Base-by-base conservation (phyloP, 1,140 invertebrate species). In the Venturia canescens region DNA sequence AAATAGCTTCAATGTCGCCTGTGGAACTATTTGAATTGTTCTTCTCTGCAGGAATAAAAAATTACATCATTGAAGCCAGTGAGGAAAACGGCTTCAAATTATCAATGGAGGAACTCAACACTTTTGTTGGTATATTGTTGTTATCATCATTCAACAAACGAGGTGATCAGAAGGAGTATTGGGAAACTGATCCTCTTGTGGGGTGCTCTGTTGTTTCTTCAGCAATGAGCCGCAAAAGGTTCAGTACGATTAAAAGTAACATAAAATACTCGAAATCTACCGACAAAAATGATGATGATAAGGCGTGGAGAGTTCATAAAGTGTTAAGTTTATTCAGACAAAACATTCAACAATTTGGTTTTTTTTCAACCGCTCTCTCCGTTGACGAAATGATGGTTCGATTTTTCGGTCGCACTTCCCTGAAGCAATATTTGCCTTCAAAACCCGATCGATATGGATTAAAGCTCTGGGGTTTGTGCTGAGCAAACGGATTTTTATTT, bases 381-480 rank as follows among this genome's bases (percentile, higher is more conserved):
- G 27, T 79, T 9, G 91, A 93, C 82, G 91, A 92, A 84, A 84
- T 83, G 27, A 88, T 90, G 48, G 83, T 91, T 23, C 63, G 78
- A 70, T 92, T 88, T 82, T 88, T 87, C 83, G 90, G 91, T 13
- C 78, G 89, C 2, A 79, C 92, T 31, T 69, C 67, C 27, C 86
- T 90, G 69, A 88, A 89, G 78, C 90, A 91, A 80, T 92, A 89
- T 82, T 86, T 90, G 13, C 86, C 87, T 29, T 83, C 76, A 29
- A 92, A 92, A 79, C 83, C 86, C 29, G 83, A 89, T 57, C 74
- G 85, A 74, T 92, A 89, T 85, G 90, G 90, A 21, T 85, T 89
- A 23, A 91, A 91, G 85, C 69, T 89, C 26, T 91, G 86, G 84
- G 80, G 77, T 27, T 31, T 86, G 31, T 63, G 76, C 31, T 18